Evolutionary conservation across 2,113 vertebrate species (phyloP).

Genomic region (Gymnobelideus leadbeateri): DNA sequence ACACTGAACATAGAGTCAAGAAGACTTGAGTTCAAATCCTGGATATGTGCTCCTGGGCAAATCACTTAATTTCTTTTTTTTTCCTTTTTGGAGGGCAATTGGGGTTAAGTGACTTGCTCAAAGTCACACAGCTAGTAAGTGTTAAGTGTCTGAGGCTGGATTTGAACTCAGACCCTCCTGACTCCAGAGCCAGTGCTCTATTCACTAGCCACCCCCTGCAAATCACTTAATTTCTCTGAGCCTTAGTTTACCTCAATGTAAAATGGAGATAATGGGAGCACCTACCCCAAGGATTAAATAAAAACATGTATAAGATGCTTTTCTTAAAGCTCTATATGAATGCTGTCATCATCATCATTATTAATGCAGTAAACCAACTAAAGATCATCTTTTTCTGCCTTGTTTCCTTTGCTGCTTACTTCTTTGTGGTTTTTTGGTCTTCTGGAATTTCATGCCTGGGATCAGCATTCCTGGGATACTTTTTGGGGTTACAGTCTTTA

Average conservation of each 20-base stretch:
- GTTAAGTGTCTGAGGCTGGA: too few relatives aligned
- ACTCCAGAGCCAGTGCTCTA: too few relatives aligned
- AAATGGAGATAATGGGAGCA: background rate
- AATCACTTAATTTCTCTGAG: too few relatives aligned
- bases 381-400: constrained; percentile 18
- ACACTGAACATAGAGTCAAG: background rate
- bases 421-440: background rate
- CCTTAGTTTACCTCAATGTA: background rate
- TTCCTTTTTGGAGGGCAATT: too few relatives aligned
- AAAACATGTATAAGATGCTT: background rate
- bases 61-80: too few relatives aligned
- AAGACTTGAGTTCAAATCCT: background rate
- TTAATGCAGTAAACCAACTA: background rate
- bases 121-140: too few relatives aligned
- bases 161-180: too few relatives aligned
- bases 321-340: background rate
- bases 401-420: constrained; percentile 28
- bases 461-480: background rate
- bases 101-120: too few relatives aligned
- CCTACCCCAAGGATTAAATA: background rate
- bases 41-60: background rate
- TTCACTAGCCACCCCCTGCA: too few relatives aligned
- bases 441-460: background rate
- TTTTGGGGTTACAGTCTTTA: background rate
- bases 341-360: background rate